Conservation (phyloP, 2,113 vertebrate species). For the Channa maculata region DNA sequence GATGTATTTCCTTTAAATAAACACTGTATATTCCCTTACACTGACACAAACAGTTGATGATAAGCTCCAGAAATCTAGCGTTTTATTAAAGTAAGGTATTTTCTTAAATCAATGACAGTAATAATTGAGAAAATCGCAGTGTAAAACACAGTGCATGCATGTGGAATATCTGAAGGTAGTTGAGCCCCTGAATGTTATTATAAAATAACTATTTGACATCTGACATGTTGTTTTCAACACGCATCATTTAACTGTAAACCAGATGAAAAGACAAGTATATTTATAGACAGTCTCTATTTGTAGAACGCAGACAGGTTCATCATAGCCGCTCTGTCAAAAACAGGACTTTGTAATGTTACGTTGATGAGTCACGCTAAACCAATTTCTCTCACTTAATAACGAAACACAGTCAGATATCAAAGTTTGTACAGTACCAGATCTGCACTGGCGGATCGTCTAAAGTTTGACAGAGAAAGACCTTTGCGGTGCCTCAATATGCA, state of each 20-base stretch:
- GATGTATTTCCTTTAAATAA: neutral
- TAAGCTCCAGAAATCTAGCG: neutral
- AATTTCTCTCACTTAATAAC: conserved; percentile 58
- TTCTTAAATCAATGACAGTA: neutral
- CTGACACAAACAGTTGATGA: neutral
- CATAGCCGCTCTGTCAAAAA: conserved; percentile 34
- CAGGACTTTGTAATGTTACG: conserved; percentile 40
- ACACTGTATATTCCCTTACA: neutral
- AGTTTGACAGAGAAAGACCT: conserved; percentile 23
- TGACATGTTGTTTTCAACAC: neutral
- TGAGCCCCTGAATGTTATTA: neutral
- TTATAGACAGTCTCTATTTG: conserved; percentile 49
- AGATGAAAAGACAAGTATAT: conserved; percentile 37
- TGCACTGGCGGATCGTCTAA: neutral
- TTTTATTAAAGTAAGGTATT: neutral
- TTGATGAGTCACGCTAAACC: conserved; percentile 41
- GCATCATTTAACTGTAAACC: neutral
- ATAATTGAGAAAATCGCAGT: neutral
- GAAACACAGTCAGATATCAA: conserved; percentile 38
- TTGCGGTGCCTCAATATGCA: neutral
- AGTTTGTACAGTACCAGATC: conserved; percentile 21
- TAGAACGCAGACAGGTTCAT: conserved; percentile 11
- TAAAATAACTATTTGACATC: neutral
- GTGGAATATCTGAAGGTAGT: neutral
- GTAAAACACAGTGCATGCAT: neutral